Evolutionary conservation across 2,888 invertebrate species (phyloP).

Genomic region (Drosophila parthenogenetica): DNA sequence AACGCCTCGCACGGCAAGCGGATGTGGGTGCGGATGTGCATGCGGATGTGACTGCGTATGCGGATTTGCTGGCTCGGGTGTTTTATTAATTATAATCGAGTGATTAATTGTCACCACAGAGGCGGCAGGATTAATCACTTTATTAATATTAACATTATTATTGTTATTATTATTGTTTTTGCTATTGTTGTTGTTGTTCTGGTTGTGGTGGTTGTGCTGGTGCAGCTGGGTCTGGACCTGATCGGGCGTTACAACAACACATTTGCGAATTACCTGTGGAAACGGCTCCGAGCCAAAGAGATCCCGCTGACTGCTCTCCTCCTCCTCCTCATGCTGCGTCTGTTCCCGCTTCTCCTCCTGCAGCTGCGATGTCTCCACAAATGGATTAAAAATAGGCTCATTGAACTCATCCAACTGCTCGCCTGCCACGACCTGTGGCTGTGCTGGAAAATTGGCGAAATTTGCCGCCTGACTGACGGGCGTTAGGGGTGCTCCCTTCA

Average conservation of each 20-base stretch:
- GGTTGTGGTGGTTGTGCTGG: constrained; percentile 46
- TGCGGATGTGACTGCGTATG: background rate
- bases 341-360: constrained; percentile 20
- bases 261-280: constrained; percentile 84
- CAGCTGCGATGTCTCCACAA: constrained; percentile 58
- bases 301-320: constrained; percentile 75
- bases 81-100: constrained; percentile 84
- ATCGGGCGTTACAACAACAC: constrained; percentile 68
- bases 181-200: constrained; percentile 45
- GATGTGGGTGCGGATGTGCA: constrained; percentile 5
- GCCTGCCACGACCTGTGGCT: constrained; percentile 1
- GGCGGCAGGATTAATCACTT: constrained; percentile 38
- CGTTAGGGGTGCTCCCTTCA: constrained; percentile 60
- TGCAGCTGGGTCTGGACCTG: constrained; percentile 46
- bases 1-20: constrained; percentile 14
- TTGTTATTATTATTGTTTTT: background rate
- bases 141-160: constrained; percentile 42
- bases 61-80: constrained; percentile 68
- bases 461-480: constrained; percentile 48
- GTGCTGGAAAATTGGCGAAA: constrained; percentile 60
- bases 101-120: constrained; percentile 84
- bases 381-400: constrained; percentile 84
- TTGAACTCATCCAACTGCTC: constrained; percentile 82
- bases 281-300: constrained; percentile 85
- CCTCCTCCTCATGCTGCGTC: constrained; percentile 5